Evolutionary conservation across 2,888 invertebrate species (phyloP), one percentile per base, ranked within the genome.

Genomic region (Agelastica alni): DNA sequence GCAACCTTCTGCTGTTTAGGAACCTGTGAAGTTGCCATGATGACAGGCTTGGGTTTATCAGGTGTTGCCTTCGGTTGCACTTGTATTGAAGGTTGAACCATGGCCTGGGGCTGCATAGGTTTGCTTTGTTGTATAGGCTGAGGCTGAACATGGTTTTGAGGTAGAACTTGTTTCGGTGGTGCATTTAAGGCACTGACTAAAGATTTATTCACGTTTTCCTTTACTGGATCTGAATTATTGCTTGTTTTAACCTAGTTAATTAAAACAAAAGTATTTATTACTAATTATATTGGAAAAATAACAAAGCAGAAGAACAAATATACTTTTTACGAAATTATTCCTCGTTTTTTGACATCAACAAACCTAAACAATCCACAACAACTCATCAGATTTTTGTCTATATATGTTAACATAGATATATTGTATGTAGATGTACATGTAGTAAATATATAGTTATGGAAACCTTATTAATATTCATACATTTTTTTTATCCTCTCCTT

Each of bases 21-120:
- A 3, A 53, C 17, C 26, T 59, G 61, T 1, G 41, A n/a, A 4
- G 32, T 13, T 1, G 48, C 41, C 6, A 62, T 30, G 2, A 63
- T 59, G 17, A 55, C 30, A 6, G 56, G 26, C 41, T 61, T 61
- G 6, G 56, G 60, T 9, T 43, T 52, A 28, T 62, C 61, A 41
- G 55, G 53, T 18, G 53, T 62, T 37, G 56, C 62, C 5, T 59
- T 55, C 37, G 65, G 67, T 7, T 58, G 65, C 7, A 57, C 53
- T 41, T 66, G 67, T 18, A 72, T 61, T n/a, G 70, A 70, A 1
- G 75, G 75, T 59, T 74, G 76, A 2, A 75, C 72, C 56, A 69
- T 64, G 4, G 70, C 69, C 41, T 67, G 66, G 1, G 63, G 68
- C 37, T 69, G 69, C 7, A 60, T 46, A 10, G 67, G 58, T 9